These are phyloP conservation scores for Clarias pachynema DNA, from an alignment of 2,797 vertebrate species.

Conservation along the genomic window DNA sequence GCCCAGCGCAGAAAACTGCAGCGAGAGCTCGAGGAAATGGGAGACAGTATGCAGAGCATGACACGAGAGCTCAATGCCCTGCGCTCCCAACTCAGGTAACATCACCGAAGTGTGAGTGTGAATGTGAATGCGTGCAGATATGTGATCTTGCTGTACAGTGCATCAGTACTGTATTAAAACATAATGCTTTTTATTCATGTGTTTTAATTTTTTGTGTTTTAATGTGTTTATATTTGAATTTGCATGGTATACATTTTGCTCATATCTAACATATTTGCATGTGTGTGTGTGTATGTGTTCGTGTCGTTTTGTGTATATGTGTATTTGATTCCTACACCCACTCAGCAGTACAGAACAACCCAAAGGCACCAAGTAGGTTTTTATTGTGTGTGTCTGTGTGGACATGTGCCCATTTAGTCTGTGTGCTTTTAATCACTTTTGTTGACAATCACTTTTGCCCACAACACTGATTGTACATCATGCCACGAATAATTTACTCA, in stretches of 20 bases:
- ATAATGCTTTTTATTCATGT: not conserved
- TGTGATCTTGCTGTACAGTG: not conserved
- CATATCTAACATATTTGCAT: constrained; percentile 45
- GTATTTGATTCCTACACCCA: constrained; percentile 67
- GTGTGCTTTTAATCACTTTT: constrained; percentile 24
- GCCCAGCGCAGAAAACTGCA: constrained; percentile 87
- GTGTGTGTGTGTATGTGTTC: constrained; percentile 35
- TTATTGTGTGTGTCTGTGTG: constrained; percentile 27
- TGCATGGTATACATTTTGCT: constrained; percentile 32
- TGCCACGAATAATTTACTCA: not conserved
- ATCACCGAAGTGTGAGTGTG: not conserved
- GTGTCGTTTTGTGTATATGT: constrained; percentile 39
- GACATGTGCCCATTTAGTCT: not conserved
- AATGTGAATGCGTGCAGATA: not conserved
- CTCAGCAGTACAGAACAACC: constrained; percentile 76
- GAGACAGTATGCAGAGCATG: constrained; percentile 85
- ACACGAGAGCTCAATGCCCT: constrained; percentile 83
- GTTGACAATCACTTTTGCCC: constrained; percentile 7
- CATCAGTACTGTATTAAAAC: not conserved
- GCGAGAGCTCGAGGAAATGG: constrained; percentile 87
- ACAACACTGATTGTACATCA: not conserved
- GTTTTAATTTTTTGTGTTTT: constrained; percentile 2
- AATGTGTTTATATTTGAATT: constrained; percentile 27
- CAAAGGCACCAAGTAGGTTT: constrained; percentile 79
- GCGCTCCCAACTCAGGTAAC: constrained; percentile 87